phyloP scores from a whole-genome alignment of 2,113 vertebrate species.

The Austrofundulus limnaeus region DNA sequence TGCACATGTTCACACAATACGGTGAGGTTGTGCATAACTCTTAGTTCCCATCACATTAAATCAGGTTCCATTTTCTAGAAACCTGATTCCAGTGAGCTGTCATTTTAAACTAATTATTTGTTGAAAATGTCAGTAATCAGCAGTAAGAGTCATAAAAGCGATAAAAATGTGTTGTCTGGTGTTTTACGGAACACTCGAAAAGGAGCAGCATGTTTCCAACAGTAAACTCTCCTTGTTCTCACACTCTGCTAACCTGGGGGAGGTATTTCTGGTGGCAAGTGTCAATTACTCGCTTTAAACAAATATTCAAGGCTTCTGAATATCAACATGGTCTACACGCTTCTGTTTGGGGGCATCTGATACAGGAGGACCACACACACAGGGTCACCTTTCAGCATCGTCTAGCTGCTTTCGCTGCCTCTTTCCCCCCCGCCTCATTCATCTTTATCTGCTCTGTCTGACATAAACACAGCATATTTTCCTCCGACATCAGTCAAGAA shows the following conservation, averaged over 20 bases:
- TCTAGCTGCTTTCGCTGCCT: constrained; percentile 31
- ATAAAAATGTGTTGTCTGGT: constrained; percentile 80
- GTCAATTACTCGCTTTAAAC: constrained; percentile 80
- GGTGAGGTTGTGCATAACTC: too few species aligned
- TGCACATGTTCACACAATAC: too few species aligned
- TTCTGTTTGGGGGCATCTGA: constrained; percentile 62
- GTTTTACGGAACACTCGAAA: constrained; percentile 52
- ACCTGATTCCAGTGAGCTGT: neutral
- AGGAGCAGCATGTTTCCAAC: constrained; percentile 64
- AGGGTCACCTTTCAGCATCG: constrained; percentile 62
- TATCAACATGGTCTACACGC: constrained; percentile 66
- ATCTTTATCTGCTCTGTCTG: neutral
- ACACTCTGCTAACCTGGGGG: constrained; percentile 76
- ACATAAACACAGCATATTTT: neutral
- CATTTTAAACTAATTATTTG: constrained; percentile 64
- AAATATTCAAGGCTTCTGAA: constrained; percentile 71
- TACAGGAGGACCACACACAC: constrained; percentile 69
- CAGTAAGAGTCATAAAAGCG: constrained; percentile 62
- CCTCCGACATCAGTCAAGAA: constrained; percentile 2
- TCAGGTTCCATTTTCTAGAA: too few species aligned
- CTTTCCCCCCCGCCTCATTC: constrained; percentile 5
- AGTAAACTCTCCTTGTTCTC: constrained; percentile 70
- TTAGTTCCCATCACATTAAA: too few species aligned
- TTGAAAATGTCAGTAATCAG: constrained; percentile 68
- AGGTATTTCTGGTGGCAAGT: constrained; percentile 82